Evolutionary conservation across 2,888 invertebrate species (phyloP).

Genomic region (Trichacis sp.): DNA sequence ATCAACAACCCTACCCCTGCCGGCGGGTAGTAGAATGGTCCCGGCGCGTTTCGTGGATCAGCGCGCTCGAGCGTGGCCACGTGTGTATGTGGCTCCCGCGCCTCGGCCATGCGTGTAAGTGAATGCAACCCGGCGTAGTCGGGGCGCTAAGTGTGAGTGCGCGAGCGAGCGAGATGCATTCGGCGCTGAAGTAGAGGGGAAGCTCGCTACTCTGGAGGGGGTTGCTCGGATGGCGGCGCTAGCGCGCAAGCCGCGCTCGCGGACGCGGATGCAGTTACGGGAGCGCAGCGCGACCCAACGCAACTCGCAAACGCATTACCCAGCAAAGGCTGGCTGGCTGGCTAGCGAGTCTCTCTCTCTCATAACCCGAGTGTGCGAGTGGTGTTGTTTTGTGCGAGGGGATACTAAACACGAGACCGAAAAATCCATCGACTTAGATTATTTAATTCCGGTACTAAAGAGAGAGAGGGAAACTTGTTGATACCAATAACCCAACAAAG

Average conservation of each 20-base stretch:
- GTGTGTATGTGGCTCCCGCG: conserved; percentile 15
- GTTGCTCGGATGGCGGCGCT: conserved; percentile 65
- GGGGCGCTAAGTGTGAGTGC: conserved; percentile 14
- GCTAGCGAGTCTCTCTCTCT: conserved; percentile 42
- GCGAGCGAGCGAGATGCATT: conserved; percentile 21
- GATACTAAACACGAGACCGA: not conserved
- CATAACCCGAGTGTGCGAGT: conserved; percentile 1
- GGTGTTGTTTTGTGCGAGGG: not conserved
- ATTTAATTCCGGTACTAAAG: too few species aligned
- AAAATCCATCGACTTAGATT: too few species aligned
- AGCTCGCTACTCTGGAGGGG: conserved; percentile 44
- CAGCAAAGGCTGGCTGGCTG: conserved; percentile 39
- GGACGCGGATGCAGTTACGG: conserved; percentile 69
- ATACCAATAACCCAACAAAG: not conserved
- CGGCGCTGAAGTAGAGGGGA: conserved; percentile 33
- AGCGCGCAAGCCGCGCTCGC: conserved; percentile 65
- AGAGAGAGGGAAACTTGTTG: too few species aligned
- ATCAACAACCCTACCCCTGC: too few species aligned
- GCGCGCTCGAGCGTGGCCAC: conserved; percentile 10
- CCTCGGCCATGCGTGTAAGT: conserved; percentile 10
- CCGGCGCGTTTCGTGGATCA: conserved; percentile 22
- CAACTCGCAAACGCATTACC: conserved; percentile 55
- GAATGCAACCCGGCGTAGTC: conserved; percentile 2
- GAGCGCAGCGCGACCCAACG: conserved; percentile 69
- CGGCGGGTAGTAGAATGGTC: conserved; percentile 15